Evolutionary conservation across 2,888 invertebrate species (phyloP).

Genomic region (Thera obeliscata): DNA sequence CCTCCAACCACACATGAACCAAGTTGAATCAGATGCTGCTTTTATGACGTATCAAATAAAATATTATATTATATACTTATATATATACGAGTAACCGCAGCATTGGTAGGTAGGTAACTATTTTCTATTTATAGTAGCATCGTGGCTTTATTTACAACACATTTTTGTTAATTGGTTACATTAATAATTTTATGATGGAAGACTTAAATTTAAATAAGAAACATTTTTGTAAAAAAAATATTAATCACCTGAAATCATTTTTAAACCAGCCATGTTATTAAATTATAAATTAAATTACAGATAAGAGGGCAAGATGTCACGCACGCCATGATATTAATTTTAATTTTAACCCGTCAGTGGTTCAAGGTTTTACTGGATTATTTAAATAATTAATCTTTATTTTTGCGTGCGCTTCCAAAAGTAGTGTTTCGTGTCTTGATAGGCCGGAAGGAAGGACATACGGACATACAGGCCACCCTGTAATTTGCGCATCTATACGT

Average conservation of each 20-base stretch:
- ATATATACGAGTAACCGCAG: no score
- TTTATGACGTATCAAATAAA: no score
- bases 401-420: neutral
- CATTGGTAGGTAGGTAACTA: no score
- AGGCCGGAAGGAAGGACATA: conserved; percentile 10
- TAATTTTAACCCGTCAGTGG: conserved; percentile 4
- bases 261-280: neutral
- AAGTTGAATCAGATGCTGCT: no score
- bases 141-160: no score
- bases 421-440: conserved; percentile 12
- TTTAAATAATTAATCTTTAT: conserved; percentile 14
- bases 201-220: neutral
- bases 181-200: neutral
- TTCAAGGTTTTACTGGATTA: conserved; percentile 16
- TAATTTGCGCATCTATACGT: neutral
- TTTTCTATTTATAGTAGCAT: no score
- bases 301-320: conserved; percentile 16
- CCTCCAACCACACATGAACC: no score
- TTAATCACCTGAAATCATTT: neutral
- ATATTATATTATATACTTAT: no score
- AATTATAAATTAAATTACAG: conserved; percentile 11
- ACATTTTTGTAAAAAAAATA: neutral
- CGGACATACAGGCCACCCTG: conserved; percentile 5
- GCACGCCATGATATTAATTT: conserved; percentile 7
- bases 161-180: no score